A percentile compares a stretch with the other conserved stretches of the same genome.
phyloP scores from a whole-genome alignment of 2,888 invertebrate genomes.

The Augiades crinisus region DNA sequence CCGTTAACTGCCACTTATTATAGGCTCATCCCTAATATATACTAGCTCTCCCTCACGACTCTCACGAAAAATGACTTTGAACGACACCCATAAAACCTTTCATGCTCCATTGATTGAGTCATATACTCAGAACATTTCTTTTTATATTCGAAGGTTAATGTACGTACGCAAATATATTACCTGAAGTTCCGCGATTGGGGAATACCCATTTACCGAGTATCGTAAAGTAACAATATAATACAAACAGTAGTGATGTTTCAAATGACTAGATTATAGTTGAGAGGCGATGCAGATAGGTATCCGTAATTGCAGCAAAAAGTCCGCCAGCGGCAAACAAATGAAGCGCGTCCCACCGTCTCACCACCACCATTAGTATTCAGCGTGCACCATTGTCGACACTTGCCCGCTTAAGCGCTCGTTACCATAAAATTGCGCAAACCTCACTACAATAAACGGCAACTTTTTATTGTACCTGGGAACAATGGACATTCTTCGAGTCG shows the following conservation, averaged over 20 bases:
- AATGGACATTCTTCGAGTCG: conserved; percentile 6
- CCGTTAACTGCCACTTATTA: too few species aligned
- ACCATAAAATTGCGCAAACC: conserved; percentile 22
- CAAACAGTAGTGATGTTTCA: background rate
- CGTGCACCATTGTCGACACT: conserved; percentile 20
- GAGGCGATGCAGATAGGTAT: background rate
- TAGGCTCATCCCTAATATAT: too few species aligned
- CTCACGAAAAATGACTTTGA: too few species aligned
- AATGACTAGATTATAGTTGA: background rate
- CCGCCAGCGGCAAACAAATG: conserved; percentile 4
- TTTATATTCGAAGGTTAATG: too few species aligned
- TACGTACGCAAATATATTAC: too few species aligned
- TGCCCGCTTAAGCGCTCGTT: conserved; percentile 19
- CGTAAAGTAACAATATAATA: too few species aligned
- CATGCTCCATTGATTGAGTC: too few species aligned
- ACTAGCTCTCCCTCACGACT: too few species aligned
- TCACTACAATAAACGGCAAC: conserved; percentile 12
- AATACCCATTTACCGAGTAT: too few species aligned
- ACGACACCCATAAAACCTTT: too few species aligned
- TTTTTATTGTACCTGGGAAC: conserved; percentile 15
- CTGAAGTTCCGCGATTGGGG: too few species aligned
- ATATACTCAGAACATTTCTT: too few species aligned
- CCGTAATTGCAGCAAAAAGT: background rate
- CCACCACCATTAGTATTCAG: conserved; percentile 18
- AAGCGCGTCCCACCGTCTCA: conserved; percentile 3